phyloP scores from a whole-genome alignment of 2,113 vertebrate genomes.

The Xenopus laevis region DNA sequence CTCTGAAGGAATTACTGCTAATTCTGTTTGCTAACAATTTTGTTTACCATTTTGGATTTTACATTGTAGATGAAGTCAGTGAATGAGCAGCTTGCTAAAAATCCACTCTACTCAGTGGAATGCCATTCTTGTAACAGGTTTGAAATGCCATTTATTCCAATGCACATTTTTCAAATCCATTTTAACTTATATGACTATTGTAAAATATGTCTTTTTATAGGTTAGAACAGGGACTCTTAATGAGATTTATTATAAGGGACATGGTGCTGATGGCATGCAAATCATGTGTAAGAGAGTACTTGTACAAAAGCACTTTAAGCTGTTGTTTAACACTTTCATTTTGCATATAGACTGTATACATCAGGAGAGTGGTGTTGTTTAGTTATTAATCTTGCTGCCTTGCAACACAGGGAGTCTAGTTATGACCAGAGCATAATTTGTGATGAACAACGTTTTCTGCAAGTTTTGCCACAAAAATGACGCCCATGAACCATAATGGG shows the following conservation, averaged over 20 bases:
- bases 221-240: neutral
- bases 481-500: too few species aligned
- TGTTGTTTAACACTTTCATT: too few species aligned
- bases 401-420: too few species aligned
- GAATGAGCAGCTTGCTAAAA: conserved; percentile 7
- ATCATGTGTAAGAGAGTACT: too few species aligned
- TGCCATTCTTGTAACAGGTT: neutral
- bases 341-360: too few species aligned
- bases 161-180: neutral
- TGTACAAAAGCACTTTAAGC: too few species aligned
- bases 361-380: too few species aligned
- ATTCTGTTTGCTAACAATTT: conserved; percentile 29
- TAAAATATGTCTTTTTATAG: neutral
- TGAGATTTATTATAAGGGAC: neutral
- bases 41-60: neutral
- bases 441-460: too few species aligned
- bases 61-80: conserved; percentile 8
- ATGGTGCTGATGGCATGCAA: neutral
- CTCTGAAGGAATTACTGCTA: conserved; percentile 17
- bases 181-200: neutral
- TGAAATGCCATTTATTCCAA: neutral
- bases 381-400: too few species aligned
- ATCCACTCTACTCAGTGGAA: neutral
- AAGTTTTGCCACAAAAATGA: too few species aligned
- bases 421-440: too few species aligned